Evolutionary conservation across 2,797 vertebrate species (phyloP), one percentile per base, ranked within the genome.

Genomic region (Coranthus polyacanthus): DNA sequence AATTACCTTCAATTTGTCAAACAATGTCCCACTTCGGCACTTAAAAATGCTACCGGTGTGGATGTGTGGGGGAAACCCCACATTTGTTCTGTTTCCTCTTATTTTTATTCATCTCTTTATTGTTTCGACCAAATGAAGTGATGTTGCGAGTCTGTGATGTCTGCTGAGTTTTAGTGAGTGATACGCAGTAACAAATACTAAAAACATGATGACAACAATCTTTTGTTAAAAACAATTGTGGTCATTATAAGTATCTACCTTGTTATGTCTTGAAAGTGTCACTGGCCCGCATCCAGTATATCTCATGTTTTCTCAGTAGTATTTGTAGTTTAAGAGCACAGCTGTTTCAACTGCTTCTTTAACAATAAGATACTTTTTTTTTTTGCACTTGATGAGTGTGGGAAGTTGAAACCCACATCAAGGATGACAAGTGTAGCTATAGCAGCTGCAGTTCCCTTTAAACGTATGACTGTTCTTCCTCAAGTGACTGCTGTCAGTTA

Each of bases 41-140:
- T 10, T 1, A 12, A 4, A 16, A 26, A 13, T 36, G 7, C 15
- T 39, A 6, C 9, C 3, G 38, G 46, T 22, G 24, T 11, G 10
- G 10, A 7, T 13, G 21, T 42, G n/a, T 59, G 18, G 37, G 13
- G 17, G 15, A 16, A 11, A 26, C 5, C 11, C 3, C 5, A n/a
- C n/a, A n/a, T n/a, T n/a, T n/a, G n/a, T n/a, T 29, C 26, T 39
- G 34, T 17, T 21, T 54, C 49, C 5, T 60, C 53, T 16, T 38
- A 24, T 47, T 21, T 4, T 1, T 45, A 5, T 29, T 15, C 2
- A 5, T 54, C 38, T 16, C 0, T 37, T 32, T 9, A 17, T 39
- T 32, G 36, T 21, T 55, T 15, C n/a, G n/a, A n/a, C n/a, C n/a
- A n/a, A n/a, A n/a, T n/a, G n/a, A n/a, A n/a, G n/a, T n/a, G n/a